phyloP scores from a whole-genome alignment of 2,113 vertebrate genomes.

The Muntiacus reevesi region DNA sequence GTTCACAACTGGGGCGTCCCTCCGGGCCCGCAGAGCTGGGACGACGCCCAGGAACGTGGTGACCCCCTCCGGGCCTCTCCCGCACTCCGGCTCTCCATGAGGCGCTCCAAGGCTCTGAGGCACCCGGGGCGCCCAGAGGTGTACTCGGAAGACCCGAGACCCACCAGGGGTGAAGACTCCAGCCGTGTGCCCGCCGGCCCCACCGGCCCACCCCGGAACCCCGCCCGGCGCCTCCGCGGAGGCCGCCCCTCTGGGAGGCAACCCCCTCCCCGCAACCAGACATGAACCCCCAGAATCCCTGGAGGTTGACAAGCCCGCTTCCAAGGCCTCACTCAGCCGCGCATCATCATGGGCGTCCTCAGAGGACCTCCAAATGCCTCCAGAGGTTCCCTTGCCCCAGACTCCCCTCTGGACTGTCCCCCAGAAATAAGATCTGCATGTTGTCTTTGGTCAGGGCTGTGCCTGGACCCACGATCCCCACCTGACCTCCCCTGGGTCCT shows the following conservation, averaged over 20 bases:
- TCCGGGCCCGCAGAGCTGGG: background rate
- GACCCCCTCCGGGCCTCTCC: background rate
- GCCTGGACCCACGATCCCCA: background rate
- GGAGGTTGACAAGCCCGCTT: background rate
- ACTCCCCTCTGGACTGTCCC: background rate
- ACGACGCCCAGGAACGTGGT: fast-evolving
- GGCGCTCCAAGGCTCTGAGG: background rate
- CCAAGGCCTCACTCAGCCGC: background rate
- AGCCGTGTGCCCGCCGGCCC: fast-evolving
- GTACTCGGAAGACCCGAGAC: fast-evolving
- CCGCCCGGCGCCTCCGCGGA: background rate
- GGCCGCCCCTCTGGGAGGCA: fast-evolving
- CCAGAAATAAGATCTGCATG: background rate
- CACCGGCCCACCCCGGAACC: background rate
- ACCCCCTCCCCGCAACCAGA: background rate
- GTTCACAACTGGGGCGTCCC: background rate
- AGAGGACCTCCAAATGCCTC: background rate
- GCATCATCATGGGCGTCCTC: background rate
- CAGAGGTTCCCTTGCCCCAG: background rate
- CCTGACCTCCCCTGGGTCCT: too few species aligned
- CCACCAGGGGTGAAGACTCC: background rate
- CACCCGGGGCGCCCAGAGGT: background rate
- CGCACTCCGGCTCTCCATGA: background rate
- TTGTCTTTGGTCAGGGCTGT: background rate
- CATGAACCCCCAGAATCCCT: background rate